Conservation (phyloP, 2,797 vertebrate genomes). For the Pseudochaenichthys georgianus region DNA sequence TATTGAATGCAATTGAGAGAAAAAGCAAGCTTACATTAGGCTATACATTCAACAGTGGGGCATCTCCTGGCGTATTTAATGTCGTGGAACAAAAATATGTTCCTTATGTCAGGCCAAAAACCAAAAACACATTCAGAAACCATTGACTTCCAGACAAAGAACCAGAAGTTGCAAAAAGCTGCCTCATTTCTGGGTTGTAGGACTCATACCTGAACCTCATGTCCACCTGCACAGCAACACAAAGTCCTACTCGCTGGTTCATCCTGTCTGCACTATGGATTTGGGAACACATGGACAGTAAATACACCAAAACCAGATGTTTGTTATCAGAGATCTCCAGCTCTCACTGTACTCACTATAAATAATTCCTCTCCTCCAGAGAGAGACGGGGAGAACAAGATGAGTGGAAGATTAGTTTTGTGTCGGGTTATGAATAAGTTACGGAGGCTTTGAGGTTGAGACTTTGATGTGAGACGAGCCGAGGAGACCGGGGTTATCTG, state of each 20-base stretch:
- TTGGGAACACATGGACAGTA: neutral
- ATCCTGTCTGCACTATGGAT: neutral
- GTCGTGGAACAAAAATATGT: no score
- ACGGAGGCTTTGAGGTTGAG: constrained; percentile 44
- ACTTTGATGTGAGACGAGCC: constrained; percentile 40
- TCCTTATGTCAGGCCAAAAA: no score
- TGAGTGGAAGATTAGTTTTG: constrained; percentile 30
- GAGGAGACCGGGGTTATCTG: constrained; percentile 43
- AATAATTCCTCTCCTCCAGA: constrained; percentile 28
- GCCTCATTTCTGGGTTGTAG: no score
- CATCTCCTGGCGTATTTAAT: no score
- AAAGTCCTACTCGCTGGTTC: neutral
- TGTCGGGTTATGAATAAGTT: constrained; percentile 42
- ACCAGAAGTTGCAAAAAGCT: no score
- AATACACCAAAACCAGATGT: neutral
- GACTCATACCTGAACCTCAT: no score
- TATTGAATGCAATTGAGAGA: no score
- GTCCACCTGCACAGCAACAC: neutral
- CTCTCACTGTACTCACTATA: constrained; percentile 14
- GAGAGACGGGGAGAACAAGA: neutral
- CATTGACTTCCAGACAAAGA: no score
- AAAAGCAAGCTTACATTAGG: no score
- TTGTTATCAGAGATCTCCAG: constrained; percentile 10
- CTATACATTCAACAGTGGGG: no score
- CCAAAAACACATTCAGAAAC: no score